Conservation (phyloP, 30 jellyfish, hydroid and myxozoan species). For the Pelagia noctiluca region DNA sequence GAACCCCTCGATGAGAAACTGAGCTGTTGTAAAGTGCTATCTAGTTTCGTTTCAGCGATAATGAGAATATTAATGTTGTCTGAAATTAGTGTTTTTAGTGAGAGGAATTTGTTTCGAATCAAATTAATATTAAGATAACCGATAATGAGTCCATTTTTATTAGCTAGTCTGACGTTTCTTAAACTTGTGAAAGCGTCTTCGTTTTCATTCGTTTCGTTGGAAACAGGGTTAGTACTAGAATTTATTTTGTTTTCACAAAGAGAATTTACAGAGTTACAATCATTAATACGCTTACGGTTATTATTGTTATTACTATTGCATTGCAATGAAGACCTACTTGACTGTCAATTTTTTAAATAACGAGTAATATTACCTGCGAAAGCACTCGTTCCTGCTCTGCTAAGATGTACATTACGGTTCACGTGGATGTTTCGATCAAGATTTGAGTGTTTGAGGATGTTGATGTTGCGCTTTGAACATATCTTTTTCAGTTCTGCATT, state of each 20-base stretch:
- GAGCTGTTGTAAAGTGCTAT: conserved; percentile 32
- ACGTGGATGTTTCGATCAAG: conserved; percentile 25
- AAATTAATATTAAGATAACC: conserved; percentile 24
- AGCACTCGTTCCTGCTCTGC: conserved; percentile 22
- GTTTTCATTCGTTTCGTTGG: not conserved
- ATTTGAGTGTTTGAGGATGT: conserved; percentile 29
- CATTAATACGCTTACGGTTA: not conserved
- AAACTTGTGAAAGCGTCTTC: conserved; percentile 8
- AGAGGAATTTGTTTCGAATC: conserved; percentile 23
- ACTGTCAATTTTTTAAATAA: conserved; percentile 7
- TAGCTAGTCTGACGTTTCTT: not conserved
- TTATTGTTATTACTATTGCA: not conserved
- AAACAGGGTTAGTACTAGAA: not conserved
- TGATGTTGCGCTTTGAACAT: conserved; percentile 10
- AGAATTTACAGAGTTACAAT: not conserved
- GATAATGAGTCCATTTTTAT: conserved; percentile 19
- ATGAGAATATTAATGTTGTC: conserved; percentile 11
- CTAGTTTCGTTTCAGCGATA: conserved; percentile 23
- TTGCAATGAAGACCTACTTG: conserved; percentile 15
- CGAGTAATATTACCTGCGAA: conserved; percentile 40
- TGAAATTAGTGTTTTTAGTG: conserved; percentile 2
- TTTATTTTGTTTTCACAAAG: not conserved
- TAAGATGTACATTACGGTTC: conserved; percentile 23
- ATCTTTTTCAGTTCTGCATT: conserved; percentile 29
- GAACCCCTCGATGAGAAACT: conserved; percentile 13